phyloP scores from a whole-genome alignment of 1,140 invertebrate genomes.

The Triops longicaudatus region DNA sequence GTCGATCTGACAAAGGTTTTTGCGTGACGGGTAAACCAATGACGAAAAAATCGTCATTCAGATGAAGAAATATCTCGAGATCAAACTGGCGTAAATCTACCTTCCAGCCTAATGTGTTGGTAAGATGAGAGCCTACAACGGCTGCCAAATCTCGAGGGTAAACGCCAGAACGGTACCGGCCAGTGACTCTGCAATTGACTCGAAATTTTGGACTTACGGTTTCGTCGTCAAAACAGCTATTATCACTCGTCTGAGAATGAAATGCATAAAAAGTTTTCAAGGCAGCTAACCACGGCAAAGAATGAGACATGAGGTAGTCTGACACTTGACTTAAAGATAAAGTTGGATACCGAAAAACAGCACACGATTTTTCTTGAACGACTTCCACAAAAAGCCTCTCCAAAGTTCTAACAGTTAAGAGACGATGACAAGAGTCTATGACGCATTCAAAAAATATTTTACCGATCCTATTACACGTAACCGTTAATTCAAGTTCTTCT shows the following conservation, averaged over 20 bases:
- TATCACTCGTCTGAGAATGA: conserved; percentile 18
- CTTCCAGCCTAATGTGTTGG: conserved; percentile 3
- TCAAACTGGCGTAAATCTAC: conserved; percentile 17
- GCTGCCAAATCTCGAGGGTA: background rate
- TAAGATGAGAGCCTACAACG: conserved; percentile 15
- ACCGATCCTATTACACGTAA: conserved; percentile 15
- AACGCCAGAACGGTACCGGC: conserved; percentile 19
- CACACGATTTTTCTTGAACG: background rate
- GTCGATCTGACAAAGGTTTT: conserved; percentile 29
- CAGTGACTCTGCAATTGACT: conserved; percentile 23
- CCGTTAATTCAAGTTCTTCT: background rate
- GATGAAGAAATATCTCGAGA: conserved; percentile 29
- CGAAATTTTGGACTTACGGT: conserved; percentile 22
- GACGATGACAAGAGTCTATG: background rate
- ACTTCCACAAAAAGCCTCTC: conserved; percentile 29
- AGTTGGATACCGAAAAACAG: background rate
- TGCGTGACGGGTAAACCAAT: conserved; percentile 29
- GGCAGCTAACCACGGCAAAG: background rate
- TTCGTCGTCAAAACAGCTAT: background rate
- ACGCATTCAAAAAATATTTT: conserved; percentile 27
- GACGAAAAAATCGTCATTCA: conserved; percentile 28
- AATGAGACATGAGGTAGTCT: background rate
- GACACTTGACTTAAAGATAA: conserved; percentile 12
- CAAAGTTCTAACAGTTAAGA: conserved; percentile 26
- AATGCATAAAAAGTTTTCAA: background rate